phyloP scores from a whole-genome alignment of 1,140 invertebrate species.

The Episyrphus balteatus region DNA sequence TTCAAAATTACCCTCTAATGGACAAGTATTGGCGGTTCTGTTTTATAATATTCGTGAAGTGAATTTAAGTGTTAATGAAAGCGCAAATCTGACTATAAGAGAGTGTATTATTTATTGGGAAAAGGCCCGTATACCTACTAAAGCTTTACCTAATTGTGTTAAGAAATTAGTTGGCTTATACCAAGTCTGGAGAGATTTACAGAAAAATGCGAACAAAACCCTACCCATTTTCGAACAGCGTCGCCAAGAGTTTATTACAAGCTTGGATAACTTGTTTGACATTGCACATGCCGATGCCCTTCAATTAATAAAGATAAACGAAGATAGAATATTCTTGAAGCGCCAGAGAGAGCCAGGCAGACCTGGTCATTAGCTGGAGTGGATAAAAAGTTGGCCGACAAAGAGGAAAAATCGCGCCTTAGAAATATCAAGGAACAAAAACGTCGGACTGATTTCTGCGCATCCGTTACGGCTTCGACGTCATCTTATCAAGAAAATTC shows the following conservation, averaged over 20 bases:
- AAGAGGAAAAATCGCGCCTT: constrained; percentile 11
- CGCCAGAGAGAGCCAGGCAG: constrained; percentile 15
- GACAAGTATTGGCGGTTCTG: constrained; percentile 19
- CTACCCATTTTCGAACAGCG: constrained; percentile 11
- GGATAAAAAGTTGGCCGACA: constrained; percentile 17
- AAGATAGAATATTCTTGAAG: constrained; percentile 22
- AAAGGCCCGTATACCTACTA: constrained; percentile 20
- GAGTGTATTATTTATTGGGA: constrained; percentile 20
- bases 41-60: constrained; percentile 26
- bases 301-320: constrained; percentile 10
- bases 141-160: constrained; percentile 16
- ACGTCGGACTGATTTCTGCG: background rate
- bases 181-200: constrained; percentile 15
- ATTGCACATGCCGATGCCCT: constrained; percentile 12
- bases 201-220: constrained; percentile 19
- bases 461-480: no score
- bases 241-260: constrained; percentile 9
- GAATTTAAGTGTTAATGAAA: constrained; percentile 20
- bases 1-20: constrained; percentile 23
- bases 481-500: no score
- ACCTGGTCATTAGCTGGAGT: constrained; percentile 14
- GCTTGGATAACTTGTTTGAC: constrained; percentile 11
- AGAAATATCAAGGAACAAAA: constrained; percentile 3
- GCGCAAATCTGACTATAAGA: constrained; percentile 19
- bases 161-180: constrained; percentile 19